Conservation (phyloP, 2,113 vertebrate genomes). For the Irena cyanogastra region DNA sequence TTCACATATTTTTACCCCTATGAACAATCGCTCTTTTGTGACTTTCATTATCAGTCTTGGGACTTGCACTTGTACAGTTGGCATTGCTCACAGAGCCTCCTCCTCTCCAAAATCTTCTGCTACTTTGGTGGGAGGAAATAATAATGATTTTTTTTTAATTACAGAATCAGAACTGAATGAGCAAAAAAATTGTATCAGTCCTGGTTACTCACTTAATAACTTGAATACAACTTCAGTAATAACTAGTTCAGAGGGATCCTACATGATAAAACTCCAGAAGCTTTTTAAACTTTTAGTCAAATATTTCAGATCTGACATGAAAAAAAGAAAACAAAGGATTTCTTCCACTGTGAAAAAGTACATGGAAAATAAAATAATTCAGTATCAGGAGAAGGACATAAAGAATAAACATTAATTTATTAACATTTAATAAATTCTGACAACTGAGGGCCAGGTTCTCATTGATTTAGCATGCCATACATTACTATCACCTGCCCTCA, state of each 20-base stretch:
- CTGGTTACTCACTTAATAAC: background rate
- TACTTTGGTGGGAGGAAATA: background rate
- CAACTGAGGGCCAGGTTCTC: background rate
- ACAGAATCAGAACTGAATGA: background rate
- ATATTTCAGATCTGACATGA: background rate
- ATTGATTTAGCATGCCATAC: background rate
- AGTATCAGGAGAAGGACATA: background rate
- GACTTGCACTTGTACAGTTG: background rate
- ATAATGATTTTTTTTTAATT: background rate
- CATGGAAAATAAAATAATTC: background rate
- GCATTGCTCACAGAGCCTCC: background rate
- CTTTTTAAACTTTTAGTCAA: background rate
- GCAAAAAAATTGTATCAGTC: background rate
- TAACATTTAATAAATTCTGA: background rate
- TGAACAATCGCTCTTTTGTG: fast-evolving
- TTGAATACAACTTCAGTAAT: background rate
- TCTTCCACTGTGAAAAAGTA: background rate
- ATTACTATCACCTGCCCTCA: fast-evolving
- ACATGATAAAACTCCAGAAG: background rate
- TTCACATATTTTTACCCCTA: background rate
- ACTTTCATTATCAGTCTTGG: background rate
- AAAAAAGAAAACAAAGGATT: background rate
- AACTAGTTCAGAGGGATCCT: background rate
- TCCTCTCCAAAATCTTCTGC: fast-evolving
- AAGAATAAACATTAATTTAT: background rate